Conservation (phyloP, 2,888 invertebrate species). For the Leucophora obtusa region DNA sequence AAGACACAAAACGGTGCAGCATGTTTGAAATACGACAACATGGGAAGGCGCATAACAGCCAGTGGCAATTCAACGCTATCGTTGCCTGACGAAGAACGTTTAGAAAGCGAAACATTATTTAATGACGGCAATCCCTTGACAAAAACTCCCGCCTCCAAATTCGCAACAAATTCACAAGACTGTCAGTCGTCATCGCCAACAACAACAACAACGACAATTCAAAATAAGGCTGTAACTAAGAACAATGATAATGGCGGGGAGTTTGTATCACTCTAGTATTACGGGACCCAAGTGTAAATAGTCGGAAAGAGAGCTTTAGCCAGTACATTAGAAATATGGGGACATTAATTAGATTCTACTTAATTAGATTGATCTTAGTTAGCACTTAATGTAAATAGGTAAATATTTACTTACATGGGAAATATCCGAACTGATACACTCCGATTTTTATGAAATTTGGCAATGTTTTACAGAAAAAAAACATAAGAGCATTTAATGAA, state of each 20-base stretch:
- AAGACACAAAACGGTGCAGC: slow-evolving; percentile 65
- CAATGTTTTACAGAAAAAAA: no score
- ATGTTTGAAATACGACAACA: slow-evolving; percentile 88
- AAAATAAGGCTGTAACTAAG: slow-evolving; percentile 40
- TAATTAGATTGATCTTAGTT: slow-evolving; percentile 36
- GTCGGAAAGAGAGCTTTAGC: slow-evolving; percentile 28
- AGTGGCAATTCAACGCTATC: slow-evolving; percentile 93
- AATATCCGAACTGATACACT: no score
- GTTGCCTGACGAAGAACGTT: slow-evolving; percentile 83
- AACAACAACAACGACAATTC: slow-evolving; percentile 66
- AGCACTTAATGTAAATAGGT: slow-evolving; percentile 16
- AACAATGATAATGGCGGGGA: slow-evolving; percentile 70
- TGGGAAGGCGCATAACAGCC: slow-evolving; percentile 93
- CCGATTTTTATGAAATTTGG: no score
- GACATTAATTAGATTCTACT: slow-evolving; percentile 35
- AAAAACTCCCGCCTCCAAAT: slow-evolving; percentile 63
- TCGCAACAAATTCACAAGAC: slow-evolving; percentile 55
- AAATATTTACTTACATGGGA: background rate
- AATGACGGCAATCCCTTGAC: slow-evolving; percentile 72
- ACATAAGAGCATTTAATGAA: no score
- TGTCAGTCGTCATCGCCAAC: slow-evolving; percentile 61
- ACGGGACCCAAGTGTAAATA: slow-evolving; percentile 76
- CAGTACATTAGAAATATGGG: slow-evolving; percentile 23
- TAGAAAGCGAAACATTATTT: slow-evolving; percentile 76
- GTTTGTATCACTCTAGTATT: slow-evolving; percentile 79